Conservation (phyloP, 2,888 invertebrate species). For the Drosophila rellima region DNA sequence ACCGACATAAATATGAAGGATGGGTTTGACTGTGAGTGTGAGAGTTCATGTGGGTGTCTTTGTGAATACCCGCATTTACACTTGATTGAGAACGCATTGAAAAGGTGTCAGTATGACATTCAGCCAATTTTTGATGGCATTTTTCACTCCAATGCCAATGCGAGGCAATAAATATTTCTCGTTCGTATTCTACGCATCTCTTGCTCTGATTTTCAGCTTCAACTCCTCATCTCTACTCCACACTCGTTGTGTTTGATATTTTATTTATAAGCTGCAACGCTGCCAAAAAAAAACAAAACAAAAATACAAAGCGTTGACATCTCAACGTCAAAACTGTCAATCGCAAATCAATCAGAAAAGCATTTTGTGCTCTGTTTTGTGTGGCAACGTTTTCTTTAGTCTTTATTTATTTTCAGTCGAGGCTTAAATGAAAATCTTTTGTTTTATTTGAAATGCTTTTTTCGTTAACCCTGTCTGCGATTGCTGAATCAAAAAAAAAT, state of each 20-base stretch:
- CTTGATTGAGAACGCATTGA: conserved; percentile 70
- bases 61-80: conserved; percentile 58
- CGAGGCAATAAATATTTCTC: conserved; percentile 70
- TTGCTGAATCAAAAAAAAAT: conserved; percentile 39
- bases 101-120: conserved; percentile 69
- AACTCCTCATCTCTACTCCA: background rate
- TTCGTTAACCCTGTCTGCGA: background rate
- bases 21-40: conserved; percentile 11
- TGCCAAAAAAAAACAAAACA: conserved; percentile 31
- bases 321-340: conserved; percentile 77
- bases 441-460: conserved; percentile 28
- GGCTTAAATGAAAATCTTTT: conserved; percentile 32
- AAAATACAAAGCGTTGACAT: conserved; percentile 50
- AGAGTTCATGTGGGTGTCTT: conserved; percentile 20
- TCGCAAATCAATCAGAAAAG: conserved; percentile 77
- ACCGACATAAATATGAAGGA: conserved; percentile 47
- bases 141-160: conserved; percentile 74
- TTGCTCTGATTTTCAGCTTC: conserved; percentile 40
- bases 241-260: conserved; percentile 51
- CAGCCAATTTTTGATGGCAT: conserved; percentile 77
- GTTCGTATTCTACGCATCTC: conserved; percentile 36
- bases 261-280: conserved; percentile 72
- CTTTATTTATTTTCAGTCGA: conserved; percentile 19
- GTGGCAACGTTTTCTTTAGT: conserved; percentile 32
- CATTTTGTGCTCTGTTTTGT: conserved; percentile 60